Percentiles rank a stretch among this genome's conserved stretches.
These are phyloP conservation scores for Drosophila acutilabella DNA, from an alignment of 2,888 invertebrate species.

Conservation along the genomic window DNA sequence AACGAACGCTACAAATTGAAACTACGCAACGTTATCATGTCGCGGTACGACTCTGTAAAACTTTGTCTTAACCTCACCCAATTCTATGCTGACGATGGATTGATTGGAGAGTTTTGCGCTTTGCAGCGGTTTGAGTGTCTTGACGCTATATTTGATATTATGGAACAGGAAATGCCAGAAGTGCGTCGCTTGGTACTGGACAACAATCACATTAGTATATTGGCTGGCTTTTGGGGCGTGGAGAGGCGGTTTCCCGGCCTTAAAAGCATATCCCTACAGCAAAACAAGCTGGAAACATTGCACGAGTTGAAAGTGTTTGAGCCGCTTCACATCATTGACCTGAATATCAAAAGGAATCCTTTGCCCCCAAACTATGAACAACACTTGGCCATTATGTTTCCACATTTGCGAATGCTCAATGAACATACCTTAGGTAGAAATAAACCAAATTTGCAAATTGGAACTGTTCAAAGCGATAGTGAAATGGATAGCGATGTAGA, in stretches of 20 bases:
- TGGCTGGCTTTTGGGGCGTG: slow-evolving; percentile 36
- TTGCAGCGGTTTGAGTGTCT: slow-evolving; percentile 47
- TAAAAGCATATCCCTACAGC: slow-evolving; percentile 40
- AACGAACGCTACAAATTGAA: slow-evolving; percentile 17
- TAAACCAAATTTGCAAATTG: neutral
- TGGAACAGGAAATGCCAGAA: slow-evolving; percentile 43
- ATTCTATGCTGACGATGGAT: slow-evolving; percentile 42
- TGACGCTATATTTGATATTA: slow-evolving; percentile 31
- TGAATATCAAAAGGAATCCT: slow-evolving; percentile 40
- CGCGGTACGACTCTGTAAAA: slow-evolving; percentile 38
- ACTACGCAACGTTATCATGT: slow-evolving; percentile 30
- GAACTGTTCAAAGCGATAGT: slow-evolving; percentile 5
- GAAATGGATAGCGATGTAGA: slow-evolving; percentile 42
- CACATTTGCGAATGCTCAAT: slow-evolving; percentile 31
- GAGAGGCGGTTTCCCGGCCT: slow-evolving; percentile 39
- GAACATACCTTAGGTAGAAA: slow-evolving; percentile 4
- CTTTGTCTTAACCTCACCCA: slow-evolving; percentile 43
- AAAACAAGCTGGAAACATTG: slow-evolving; percentile 37
- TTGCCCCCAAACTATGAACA: slow-evolving; percentile 44
- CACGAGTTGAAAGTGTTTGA: slow-evolving; percentile 31
- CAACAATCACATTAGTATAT: slow-evolving; percentile 45
- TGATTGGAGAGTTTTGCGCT: slow-evolving; percentile 48
- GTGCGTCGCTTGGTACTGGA: slow-evolving; percentile 47
- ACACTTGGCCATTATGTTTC: slow-evolving; percentile 37
- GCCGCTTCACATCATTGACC: slow-evolving; percentile 25